Evolutionary conservation across 2,888 invertebrate genomes (phyloP).

Genomic region (Philopedon plagiatum): DNA sequence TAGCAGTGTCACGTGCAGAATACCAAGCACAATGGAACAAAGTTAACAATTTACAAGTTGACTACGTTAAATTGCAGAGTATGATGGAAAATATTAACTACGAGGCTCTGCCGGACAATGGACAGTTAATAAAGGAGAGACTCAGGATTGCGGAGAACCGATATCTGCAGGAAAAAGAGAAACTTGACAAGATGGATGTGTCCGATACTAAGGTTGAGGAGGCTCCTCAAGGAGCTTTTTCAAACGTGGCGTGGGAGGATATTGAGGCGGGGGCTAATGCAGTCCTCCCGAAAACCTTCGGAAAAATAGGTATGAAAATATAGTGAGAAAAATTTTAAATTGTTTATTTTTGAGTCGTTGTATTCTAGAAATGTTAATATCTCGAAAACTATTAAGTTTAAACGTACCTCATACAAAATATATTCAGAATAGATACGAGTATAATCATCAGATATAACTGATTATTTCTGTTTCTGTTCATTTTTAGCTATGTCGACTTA

Average conservation of each 20-base stretch:
- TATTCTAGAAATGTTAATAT: too few relatives aligned
- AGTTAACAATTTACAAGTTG: conserved; percentile 49
- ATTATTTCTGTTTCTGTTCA: too few relatives aligned
- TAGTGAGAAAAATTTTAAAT: too few relatives aligned
- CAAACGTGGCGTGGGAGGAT: conserved; percentile 69
- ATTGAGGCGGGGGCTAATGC: conserved; percentile 71
- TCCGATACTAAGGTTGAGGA: conserved; percentile 57
- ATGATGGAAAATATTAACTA: conserved; percentile 62
- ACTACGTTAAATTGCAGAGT: conserved; percentile 50
- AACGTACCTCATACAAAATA: too few relatives aligned
- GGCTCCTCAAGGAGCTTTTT: not conserved
- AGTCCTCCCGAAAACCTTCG: conserved; percentile 74
- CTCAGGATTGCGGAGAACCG: conserved; percentile 61
- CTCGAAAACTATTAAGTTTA: too few relatives aligned
- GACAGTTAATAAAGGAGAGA: conserved; percentile 71
- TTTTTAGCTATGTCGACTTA: conserved; percentile 77
- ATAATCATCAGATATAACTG: too few relatives aligned
- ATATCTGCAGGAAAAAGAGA: conserved; percentile 69
- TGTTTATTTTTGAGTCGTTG: too few relatives aligned
- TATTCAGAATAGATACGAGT: too few relatives aligned
- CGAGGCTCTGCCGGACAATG: conserved; percentile 75
- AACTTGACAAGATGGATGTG: conserved; percentile 71
- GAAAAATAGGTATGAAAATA: conserved; percentile 66
- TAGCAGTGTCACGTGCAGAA: conserved; percentile 8
- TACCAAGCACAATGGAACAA: conserved; percentile 34